Base-by-base conservation (phyloP, 23 tunicate species). In the Pegea sp. region DNA sequence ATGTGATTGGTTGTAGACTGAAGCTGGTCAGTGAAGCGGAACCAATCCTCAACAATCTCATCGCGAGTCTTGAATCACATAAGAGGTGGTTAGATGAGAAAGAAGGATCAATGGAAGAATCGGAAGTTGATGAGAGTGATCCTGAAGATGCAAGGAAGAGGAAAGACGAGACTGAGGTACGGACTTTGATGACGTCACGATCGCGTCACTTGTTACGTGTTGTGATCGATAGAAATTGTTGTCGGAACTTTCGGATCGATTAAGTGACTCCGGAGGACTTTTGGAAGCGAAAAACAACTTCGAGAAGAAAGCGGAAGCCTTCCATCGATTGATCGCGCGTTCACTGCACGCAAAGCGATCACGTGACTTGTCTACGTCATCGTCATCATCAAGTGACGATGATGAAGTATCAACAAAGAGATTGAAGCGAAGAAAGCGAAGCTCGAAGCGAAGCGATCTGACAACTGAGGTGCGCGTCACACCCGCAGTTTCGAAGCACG, bases 401-500 rank as follows among this genome's bases (percentile, higher is more conserved):
- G 46, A 38, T 16, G 46, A 38, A 11, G 13, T 8, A 16, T 38
- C 46, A 16, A 38, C 11, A 16, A 11, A 16, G 46, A 38, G 16
- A 16, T 16, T 38, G 46, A 11, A 11, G 46, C 46, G 46, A 16
- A 38, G 16, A 16, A 38, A 38, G 46, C 46, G 46, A 11, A 38
- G 46, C 13, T 38, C 46, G 46, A 38, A 38, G 46, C 46, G 46
- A 11, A n/a, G n/a, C n/a, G n/a, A n/a, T n/a, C n/a, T n/a, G n/a
- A n/a, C n/a, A n/a, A n/a, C n/a, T n/a, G n/a, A n/a, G n/a, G n/a
- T n/a, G n/a, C n/a, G n/a, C n/a, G 13, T 38, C 16, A 16, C 46
- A 11, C 13, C 11, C 46, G 11, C 46, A 16, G 13, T 38, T 16
- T 8, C 11, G 13, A 16, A 16, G 13, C 11, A 38, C 46, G 46